These are phyloP conservation scores for Lysandra coridon DNA, from an alignment of 2,888 invertebrate genomes.

Conservation along the genomic window DNA sequence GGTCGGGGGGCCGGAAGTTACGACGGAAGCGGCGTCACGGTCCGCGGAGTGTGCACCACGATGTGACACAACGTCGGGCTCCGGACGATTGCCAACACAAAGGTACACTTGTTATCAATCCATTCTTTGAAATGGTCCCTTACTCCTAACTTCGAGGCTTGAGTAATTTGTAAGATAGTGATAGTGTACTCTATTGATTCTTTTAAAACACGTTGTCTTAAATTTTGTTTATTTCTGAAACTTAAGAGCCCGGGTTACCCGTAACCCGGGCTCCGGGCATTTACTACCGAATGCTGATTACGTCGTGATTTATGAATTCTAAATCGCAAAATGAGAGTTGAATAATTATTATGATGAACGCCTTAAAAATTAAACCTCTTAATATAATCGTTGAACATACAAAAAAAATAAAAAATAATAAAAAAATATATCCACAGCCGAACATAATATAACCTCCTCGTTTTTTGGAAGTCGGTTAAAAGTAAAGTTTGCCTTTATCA, in stretches of 20 bases:
- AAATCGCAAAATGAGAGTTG: neutral
- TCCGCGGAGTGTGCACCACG: conserved; percentile 57
- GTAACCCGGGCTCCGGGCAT: too few species aligned
- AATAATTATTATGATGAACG: neutral
- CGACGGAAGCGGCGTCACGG: conserved; percentile 75
- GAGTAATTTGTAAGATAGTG: neutral
- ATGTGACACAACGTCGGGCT: conserved; percentile 60
- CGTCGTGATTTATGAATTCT: neutral
- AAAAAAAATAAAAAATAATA: too few species aligned
- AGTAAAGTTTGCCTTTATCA: neutral
- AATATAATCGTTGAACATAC: neutral
- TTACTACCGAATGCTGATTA: neutral
- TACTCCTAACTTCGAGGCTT: neutral
- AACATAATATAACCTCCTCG: too few species aligned
- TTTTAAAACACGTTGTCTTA: neutral
- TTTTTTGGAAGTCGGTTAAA: too few species aligned
- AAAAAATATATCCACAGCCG: too few species aligned
- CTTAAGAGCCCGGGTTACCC: too few species aligned
- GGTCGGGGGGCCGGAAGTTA: conserved; percentile 72
- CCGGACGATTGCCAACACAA: conserved; percentile 39
- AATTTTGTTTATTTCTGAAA: neutral
- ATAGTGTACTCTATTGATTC: neutral
- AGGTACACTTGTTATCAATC: conserved; percentile 35
- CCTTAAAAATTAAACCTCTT: neutral
- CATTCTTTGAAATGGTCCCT: conserved; percentile 13